Evolutionary conservation across 2,113 vertebrate species (phyloP).

Genomic region (Cyanocitta stelleri): DNA sequence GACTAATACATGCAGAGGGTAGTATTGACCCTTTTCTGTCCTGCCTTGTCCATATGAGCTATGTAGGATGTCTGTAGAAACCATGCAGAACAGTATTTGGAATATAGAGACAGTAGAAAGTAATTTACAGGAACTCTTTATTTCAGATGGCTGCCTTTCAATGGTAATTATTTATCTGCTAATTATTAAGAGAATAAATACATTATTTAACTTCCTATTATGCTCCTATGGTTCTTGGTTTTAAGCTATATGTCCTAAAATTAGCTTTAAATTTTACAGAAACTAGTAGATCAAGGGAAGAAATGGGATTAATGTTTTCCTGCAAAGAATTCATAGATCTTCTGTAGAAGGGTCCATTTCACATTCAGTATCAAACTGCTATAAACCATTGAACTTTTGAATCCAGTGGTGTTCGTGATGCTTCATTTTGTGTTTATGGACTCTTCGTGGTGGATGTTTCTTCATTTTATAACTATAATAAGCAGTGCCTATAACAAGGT

Average conservation of each 20-base stretch:
- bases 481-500: neutral
- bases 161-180: neutral
- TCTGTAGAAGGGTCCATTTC: neutral
- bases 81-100: neutral
- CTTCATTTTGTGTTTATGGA: slow-evolving; percentile 48
- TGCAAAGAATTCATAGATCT: neutral
- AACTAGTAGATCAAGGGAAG: neutral
- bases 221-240: neutral
- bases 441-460: slow-evolving; percentile 2
- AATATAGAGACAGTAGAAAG: neutral
- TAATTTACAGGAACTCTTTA: neutral
- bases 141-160: neutral
- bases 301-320: neutral
- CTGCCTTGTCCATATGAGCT: neutral
- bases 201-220: neutral
- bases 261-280: neutral
- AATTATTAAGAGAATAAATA: neutral
- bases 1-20: neutral
- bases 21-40: neutral
- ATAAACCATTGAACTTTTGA: neutral
- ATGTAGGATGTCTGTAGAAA: neutral
- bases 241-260: neutral
- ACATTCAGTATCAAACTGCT: neutral
- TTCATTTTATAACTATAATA: slow-evolving; percentile 11
- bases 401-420: slow-evolving; percentile 17